Evolutionary conservation across 2,113 vertebrate genomes (phyloP).

Genomic region (Corythaixoides concolor): DNA sequence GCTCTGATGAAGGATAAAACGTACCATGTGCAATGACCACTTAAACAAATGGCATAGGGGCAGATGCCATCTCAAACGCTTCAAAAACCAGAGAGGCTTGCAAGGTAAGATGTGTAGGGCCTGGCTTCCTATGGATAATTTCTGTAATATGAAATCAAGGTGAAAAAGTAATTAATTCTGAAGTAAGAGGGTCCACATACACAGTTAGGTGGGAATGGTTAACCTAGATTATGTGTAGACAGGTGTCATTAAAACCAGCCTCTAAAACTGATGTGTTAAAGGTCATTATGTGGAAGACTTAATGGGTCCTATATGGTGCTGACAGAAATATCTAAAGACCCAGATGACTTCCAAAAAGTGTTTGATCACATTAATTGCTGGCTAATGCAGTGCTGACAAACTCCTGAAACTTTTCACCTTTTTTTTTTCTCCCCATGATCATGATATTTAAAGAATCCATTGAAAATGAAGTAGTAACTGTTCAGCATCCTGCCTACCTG

Average conservation of each 20-base stretch:
- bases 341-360: background rate
- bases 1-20: background rate
- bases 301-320: background rate
- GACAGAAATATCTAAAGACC: background rate
- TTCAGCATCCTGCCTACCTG: background rate
- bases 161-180: background rate
- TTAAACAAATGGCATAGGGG: background rate
- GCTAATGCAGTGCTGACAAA: background rate
- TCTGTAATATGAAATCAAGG: background rate
- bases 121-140: background rate
- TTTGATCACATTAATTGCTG: background rate
- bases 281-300: background rate
- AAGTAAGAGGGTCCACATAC: background rate
- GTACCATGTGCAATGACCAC: background rate
- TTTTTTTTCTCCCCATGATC: fast-evolving
- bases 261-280: background rate
- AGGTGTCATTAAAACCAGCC: background rate
- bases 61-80: background rate
- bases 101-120: background rate
- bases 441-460: background rate
- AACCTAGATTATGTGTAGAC: background rate
- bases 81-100: background rate
- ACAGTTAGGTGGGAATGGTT: background rate
- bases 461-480: background rate
- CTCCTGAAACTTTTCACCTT: background rate